These are phyloP conservation scores for Lepidostoma basale DNA, from an alignment of 1,140 invertebrate genomes.

Conservation along the genomic window DNA sequence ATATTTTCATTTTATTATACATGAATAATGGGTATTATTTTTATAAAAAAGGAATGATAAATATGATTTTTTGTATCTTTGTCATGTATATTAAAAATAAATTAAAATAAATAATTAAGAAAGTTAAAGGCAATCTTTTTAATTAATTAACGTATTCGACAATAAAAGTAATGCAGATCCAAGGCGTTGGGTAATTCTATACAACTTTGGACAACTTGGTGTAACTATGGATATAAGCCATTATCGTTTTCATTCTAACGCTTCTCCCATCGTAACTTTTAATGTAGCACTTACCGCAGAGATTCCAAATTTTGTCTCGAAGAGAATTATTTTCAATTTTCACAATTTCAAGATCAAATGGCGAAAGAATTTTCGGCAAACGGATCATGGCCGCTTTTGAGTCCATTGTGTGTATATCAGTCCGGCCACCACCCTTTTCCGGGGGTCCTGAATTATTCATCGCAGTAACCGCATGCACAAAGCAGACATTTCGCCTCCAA, in stretches of 20 bases:
- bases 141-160: too few relatives aligned
- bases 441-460: slow-evolving; percentile 11
- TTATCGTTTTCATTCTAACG: not conserved
- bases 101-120: too few relatives aligned
- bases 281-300: slow-evolving; percentile 4
- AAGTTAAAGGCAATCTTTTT: too few relatives aligned
- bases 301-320: not conserved
- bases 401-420: slow-evolving; percentile 5
- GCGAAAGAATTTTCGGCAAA: not conserved
- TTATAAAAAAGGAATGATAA: too few relatives aligned
- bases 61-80: too few relatives aligned
- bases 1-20: too few relatives aligned
- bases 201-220: too few relatives aligned
- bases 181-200: too few relatives aligned
- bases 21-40: too few relatives aligned
- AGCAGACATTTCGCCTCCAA: not conserved
- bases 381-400: not conserved
- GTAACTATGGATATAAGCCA: too few relatives aligned
- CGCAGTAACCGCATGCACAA: slow-evolving; percentile 8
- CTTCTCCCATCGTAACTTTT: not conserved
- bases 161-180: too few relatives aligned
- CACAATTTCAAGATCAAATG: slow-evolving; percentile 16
- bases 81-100: too few relatives aligned
- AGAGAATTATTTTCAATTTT: slow-evolving; percentile 13
- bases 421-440: slow-evolving; percentile 4